phyloP scores from a whole-genome alignment of 2,888 invertebrate species.

The Hydroisotoma schaefferi region DNA sequence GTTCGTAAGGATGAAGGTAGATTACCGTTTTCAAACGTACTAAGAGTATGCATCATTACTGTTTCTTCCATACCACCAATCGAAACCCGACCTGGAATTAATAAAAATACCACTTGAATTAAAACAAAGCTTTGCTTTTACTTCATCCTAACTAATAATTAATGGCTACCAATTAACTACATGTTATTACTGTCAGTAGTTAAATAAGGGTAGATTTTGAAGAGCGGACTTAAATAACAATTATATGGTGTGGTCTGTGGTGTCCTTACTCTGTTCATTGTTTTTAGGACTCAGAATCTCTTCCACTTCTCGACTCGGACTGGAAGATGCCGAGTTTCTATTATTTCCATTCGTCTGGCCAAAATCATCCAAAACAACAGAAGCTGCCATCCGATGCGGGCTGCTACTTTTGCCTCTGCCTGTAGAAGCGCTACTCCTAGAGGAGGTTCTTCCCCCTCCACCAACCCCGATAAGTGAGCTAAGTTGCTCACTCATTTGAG shows the following conservation, averaged over 20 bases:
- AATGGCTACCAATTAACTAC: neutral
- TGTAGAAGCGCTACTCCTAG: neutral
- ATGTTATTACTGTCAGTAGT: too few relatives aligned
- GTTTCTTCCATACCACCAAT: slow-evolving; percentile 11
- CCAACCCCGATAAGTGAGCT: slow-evolving; percentile 44
- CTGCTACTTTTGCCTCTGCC: slow-evolving; percentile 6
- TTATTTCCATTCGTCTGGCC: slow-evolving; percentile 37
- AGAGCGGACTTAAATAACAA: neutral
- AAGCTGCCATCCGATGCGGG: neutral
- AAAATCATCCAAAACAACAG: slow-evolving; percentile 11
- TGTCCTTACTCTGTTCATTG: slow-evolving; percentile 37
- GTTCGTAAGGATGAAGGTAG: slow-evolving; percentile 7
- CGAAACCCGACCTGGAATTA: neutral
- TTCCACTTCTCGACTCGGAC: slow-evolving; percentile 84
- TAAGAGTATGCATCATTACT: slow-evolving; percentile 13
- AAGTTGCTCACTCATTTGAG: slow-evolving; percentile 45
- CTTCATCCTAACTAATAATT: neutral
- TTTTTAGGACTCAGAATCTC: slow-evolving; percentile 67
- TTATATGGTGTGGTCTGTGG: too few relatives aligned
- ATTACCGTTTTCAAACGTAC: slow-evolving; percentile 29
- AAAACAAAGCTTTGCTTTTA: neutral
- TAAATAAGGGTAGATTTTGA: too few relatives aligned
- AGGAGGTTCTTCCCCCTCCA: slow-evolving; percentile 10
- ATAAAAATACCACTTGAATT: neutral
- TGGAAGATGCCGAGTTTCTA: slow-evolving; percentile 51